phyloP scores from a whole-genome alignment of 1,140 invertebrate species.

The Temnothorax longispinosus region DNA sequence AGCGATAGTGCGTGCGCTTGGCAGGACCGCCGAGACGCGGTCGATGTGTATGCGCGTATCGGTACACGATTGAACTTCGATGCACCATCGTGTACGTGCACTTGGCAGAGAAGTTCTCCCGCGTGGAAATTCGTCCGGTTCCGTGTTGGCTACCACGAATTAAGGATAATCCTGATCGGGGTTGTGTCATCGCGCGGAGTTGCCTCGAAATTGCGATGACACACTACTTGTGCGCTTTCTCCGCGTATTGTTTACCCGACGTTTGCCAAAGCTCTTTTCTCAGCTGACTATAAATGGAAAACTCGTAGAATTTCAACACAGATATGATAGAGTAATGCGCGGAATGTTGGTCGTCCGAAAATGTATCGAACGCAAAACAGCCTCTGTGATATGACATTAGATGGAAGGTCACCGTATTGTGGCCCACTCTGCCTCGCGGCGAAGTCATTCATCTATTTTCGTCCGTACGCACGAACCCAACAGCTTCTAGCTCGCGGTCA shows the following conservation, averaged over 20 bases:
- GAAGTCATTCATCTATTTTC: conserved; percentile 68
- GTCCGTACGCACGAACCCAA: neutral
- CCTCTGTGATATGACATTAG: conserved; percentile 27
- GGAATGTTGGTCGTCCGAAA: neutral
- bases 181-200: neutral
- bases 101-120: conserved; percentile 64
- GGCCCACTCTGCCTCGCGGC: conserved; percentile 41
- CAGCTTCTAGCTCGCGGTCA: conserved; percentile 62
- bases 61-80: neutral
- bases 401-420: conserved; percentile 55
- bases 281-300: neutral
- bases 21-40: neutral
- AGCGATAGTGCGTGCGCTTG: conserved; percentile 42
- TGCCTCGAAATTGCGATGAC: neutral
- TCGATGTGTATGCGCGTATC: neutral
- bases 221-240: neutral
- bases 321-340: neutral
- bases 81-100: conserved; percentile 10
- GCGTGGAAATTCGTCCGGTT: conserved; percentile 36
- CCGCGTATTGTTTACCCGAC: neutral
- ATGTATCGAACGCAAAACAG: conserved; percentile 21
- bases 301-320: neutral
- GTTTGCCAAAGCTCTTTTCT: neutral
- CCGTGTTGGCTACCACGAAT: neutral
- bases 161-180: neutral